A percentile compares a stretch with the other conserved stretches of the same genome.
Conservation (phyloP, 2,888 invertebrate species). For the Drosophila nr. fundita region DNA sequence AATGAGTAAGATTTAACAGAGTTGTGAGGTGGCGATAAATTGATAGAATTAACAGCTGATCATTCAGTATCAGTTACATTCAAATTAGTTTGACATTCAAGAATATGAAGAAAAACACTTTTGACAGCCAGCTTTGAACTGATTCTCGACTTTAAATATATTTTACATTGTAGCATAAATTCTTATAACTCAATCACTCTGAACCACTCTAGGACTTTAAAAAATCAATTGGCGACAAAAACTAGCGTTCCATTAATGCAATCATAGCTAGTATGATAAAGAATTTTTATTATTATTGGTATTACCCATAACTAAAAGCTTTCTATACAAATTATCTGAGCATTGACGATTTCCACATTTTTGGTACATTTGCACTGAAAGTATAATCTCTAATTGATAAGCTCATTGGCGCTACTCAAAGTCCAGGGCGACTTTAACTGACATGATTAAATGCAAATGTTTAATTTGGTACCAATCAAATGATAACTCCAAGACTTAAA, state of each 20-base stretch:
- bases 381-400: background rate
- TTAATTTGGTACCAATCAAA: too few relatives aligned
- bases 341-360: too few relatives aligned
- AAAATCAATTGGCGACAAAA: background rate
- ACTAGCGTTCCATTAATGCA: too few relatives aligned
- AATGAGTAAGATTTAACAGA: background rate
- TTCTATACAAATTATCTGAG: too few relatives aligned
- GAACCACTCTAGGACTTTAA: background rate
- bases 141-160: too few relatives aligned
- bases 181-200: background rate
- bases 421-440: background rate
- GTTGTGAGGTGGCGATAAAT: background rate
- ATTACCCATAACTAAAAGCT: too few relatives aligned
- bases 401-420: background rate
- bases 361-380: too few relatives aligned
- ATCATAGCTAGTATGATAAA: too few relatives aligned
- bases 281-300: too few relatives aligned
- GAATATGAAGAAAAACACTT: too few relatives aligned
- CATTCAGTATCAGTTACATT: background rate
- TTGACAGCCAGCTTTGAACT: background rate
- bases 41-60: background rate
- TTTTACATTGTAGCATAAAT: background rate
- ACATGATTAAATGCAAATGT: background rate
- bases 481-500: too few relatives aligned
- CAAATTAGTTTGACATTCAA: background rate